A percentile compares a stretch with the other conserved stretches of the same genome.
Conservation (phyloP, 2,113 vertebrate genomes). For the Semnopithecus entellus region DNA sequence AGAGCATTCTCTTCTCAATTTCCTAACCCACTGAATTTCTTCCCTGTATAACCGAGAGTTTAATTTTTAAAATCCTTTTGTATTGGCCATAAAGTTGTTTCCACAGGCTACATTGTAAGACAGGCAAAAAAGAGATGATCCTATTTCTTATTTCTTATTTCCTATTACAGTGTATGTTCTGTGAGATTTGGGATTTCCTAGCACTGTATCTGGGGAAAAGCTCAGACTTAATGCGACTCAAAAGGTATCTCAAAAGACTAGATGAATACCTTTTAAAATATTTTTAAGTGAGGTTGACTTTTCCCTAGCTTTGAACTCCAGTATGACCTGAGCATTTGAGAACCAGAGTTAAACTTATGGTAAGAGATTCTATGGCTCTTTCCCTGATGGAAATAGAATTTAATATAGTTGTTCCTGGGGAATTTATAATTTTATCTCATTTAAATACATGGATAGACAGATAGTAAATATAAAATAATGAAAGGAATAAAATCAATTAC, state of each 20-base stretch:
- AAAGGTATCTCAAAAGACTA: background rate
- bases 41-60: background rate
- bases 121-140: background rate
- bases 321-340: background rate
- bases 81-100: background rate
- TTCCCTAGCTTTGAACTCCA: background rate
- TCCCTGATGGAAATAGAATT: background rate
- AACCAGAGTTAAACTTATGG: background rate
- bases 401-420: background rate
- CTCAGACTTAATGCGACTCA: background rate
- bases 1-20: background rate
- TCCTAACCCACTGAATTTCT: background rate
- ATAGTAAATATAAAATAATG: background rate
- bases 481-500: constrained; percentile 44
- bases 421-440: background rate
- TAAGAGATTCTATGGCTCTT: background rate
- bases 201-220: background rate
- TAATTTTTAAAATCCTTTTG: background rate
- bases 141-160: background rate
- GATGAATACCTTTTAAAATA: background rate
- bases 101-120: background rate
- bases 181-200: background rate
- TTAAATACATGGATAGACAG: background rate
- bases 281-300: background rate
- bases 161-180: background rate